phyloP scores from a whole-genome alignment of 2,113 vertebrate species.

The Dicrurus megarhynchus region DNA sequence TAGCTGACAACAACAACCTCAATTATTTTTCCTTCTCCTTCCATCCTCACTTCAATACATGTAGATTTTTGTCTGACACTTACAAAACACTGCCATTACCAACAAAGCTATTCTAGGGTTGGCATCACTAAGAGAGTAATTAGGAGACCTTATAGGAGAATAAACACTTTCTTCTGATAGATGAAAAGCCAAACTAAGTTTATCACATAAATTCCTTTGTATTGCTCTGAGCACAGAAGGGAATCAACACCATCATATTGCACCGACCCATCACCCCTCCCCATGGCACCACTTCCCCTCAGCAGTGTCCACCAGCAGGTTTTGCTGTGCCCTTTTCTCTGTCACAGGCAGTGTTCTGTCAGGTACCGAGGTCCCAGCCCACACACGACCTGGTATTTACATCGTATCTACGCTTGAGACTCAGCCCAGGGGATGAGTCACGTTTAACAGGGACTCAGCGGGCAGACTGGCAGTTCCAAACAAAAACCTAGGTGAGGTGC shows the following conservation, averaged over 20 bases:
- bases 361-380: neutral
- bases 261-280: neutral
- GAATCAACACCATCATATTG: neutral
- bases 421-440: neutral
- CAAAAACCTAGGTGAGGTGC: neutral
- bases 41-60: neutral
- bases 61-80: neutral
- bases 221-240: rapidly evolving
- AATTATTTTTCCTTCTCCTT: neutral
- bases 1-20: neutral
- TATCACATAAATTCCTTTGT: neutral
- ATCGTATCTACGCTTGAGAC: neutral
- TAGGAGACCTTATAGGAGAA: neutral
- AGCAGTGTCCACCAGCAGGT: neutral
- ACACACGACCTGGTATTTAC: neutral
- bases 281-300: neutral
- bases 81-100: neutral
- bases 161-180: neutral
- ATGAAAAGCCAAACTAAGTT: neutral
- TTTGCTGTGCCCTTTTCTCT: neutral
- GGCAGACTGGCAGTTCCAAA: neutral
- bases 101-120: neutral
- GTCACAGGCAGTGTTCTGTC: neutral
- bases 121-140: neutral
- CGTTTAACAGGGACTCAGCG: neutral